phyloP scores from a whole-genome alignment of 2,888 invertebrate genomes.

The Gerris lacustris region DNA sequence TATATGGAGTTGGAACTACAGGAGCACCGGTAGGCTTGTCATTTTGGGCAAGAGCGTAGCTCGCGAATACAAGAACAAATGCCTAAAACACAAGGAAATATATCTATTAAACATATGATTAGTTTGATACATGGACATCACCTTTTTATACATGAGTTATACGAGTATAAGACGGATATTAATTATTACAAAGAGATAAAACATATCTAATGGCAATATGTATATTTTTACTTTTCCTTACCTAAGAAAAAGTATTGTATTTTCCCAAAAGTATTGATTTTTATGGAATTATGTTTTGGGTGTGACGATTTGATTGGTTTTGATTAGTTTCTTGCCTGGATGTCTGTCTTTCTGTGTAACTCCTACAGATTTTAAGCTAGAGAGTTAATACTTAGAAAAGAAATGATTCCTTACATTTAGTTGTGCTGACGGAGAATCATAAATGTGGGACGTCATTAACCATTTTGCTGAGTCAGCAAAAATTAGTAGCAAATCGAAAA shows the following conservation, averaged over 20 bases:
- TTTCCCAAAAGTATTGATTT: neutral
- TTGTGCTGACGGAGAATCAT: neutral
- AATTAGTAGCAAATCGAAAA: too few species aligned
- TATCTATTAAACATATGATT: too few species aligned
- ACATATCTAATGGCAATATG: neutral
- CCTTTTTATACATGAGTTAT: too few species aligned
- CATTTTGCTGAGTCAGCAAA: neutral
- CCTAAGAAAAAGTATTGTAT: neutral
- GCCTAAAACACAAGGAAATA: neutral
- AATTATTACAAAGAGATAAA: too few species aligned
- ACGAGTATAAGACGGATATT: too few species aligned
- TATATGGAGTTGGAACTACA: neutral
- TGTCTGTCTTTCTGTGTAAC: neutral
- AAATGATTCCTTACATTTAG: neutral
- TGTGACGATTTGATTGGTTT: neutral
- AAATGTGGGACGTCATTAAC: neutral
- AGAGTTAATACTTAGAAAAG: neutral
- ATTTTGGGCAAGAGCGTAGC: neutral
- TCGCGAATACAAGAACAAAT: neutral
- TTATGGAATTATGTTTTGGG: neutral
- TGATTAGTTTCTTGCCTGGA: neutral
- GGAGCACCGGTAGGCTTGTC: neutral
- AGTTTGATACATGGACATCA: too few species aligned
- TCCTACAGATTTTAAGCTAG: neutral
- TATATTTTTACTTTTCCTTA: neutral